phyloP scores from a whole-genome alignment of 2,113 vertebrate species.

The Mormoops blainvillei region DNA sequence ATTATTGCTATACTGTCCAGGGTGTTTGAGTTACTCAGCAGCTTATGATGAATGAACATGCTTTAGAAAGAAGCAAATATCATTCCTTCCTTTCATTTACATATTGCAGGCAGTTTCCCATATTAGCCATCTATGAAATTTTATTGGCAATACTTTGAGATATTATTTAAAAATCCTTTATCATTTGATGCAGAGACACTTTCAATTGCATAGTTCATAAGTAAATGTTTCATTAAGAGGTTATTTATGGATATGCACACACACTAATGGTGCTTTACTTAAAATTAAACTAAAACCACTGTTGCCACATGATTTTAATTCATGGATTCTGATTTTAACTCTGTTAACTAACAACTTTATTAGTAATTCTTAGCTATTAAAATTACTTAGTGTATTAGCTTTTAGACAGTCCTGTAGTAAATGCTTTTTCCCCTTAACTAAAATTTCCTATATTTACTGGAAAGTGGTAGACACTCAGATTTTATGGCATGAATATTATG shows the following conservation, averaged over 20 bases:
- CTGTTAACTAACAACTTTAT: background rate
- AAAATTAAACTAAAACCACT: background rate
- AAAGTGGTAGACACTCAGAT: background rate
- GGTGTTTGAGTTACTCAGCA: background rate
- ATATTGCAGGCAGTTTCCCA: background rate
- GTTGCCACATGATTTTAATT: background rate
- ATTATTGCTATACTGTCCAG: background rate
- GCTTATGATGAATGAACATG: background rate
- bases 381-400: background rate
- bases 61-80: background rate
- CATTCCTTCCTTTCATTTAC: background rate
- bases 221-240: background rate
- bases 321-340: background rate
- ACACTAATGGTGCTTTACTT: background rate
- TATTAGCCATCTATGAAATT: background rate
- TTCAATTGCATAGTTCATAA: background rate
- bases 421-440: background rate
- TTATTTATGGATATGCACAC: background rate
- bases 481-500: background rate
- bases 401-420: background rate
- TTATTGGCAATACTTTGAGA: background rate
- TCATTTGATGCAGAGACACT: background rate
- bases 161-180: background rate
- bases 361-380: background rate
- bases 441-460: background rate